Percentiles rank a stretch among this genome's conserved stretches.
Conservation (phyloP, 2,797 vertebrate genomes). For the Chaunax sp. region DNA sequence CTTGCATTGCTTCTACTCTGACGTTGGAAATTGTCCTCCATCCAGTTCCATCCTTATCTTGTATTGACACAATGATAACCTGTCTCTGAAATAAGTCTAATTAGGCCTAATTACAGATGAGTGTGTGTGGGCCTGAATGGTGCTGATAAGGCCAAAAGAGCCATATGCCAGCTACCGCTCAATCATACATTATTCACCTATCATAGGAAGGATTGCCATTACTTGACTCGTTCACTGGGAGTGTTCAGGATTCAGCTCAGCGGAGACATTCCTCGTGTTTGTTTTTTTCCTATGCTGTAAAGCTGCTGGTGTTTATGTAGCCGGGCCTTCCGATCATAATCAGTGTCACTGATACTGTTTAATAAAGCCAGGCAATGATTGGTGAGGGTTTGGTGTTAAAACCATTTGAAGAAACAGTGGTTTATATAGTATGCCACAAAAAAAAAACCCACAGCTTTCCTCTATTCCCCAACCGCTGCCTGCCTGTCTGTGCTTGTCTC, state of each 20-base stretch:
- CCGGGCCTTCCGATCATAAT: constrained; percentile 23
- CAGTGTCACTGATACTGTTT: constrained; percentile 29
- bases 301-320: constrained; percentile 55
- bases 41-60: constrained; percentile 35
- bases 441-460: not conserved
- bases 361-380: constrained; percentile 19
- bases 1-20: not conserved
- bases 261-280: constrained; percentile 50
- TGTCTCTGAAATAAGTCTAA: constrained; percentile 12
- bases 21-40: not conserved
- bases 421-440: too few species aligned
- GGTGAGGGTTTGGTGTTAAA: constrained; percentile 26
- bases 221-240: constrained; percentile 8
- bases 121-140: constrained; percentile 1
- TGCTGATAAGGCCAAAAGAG: constrained; percentile 3
- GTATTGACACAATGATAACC: constrained; percentile 33
- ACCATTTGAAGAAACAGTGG: not conserved
- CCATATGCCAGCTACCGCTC: constrained; percentile 15
- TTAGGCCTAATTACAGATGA: constrained; percentile 8
- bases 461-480: not conserved
- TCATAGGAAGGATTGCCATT: constrained; percentile 17
- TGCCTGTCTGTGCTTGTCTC: constrained; percentile 40
- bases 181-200: constrained; percentile 18
- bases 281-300: constrained; percentile 64
- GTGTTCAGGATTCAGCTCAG: constrained; percentile 38